A percentile compares a stretch with the other conserved stretches of the same genome.
These are phyloP conservation scores for Myotis planiceps DNA, from an alignment of 2,797 vertebrate species.

Conservation along the genomic window DNA sequence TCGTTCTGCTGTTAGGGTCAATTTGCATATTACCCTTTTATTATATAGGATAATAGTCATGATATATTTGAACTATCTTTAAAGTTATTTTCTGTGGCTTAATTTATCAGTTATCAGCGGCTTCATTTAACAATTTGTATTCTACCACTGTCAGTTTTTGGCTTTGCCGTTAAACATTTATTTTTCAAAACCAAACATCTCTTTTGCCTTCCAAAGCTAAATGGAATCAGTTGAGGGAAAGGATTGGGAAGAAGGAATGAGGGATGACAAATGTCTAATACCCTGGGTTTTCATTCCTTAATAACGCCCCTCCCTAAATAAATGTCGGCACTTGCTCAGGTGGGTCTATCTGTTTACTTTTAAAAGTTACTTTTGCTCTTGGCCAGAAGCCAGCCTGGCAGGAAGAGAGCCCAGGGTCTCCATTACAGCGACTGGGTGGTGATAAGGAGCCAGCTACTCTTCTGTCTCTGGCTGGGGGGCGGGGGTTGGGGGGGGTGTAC, in stretches of 20 bases:
- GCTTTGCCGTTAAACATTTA: background rate
- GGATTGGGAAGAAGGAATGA: background rate
- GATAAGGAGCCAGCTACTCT: background rate
- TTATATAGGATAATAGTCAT: background rate
- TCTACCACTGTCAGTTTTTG: background rate
- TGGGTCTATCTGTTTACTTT: background rate
- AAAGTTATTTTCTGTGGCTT: background rate
- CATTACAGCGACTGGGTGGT: background rate
- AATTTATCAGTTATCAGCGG: background rate
- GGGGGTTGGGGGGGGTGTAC: background rate
- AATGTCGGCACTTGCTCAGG: background rate
- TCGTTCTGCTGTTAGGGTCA: too few species aligned
- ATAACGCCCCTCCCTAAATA: background rate
- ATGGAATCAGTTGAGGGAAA: background rate
- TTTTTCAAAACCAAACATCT: conserved; percentile 20
- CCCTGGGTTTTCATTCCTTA: background rate
- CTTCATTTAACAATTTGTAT: background rate
- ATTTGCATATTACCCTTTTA: too few species aligned
- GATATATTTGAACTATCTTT: background rate
- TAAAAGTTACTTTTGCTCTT: background rate
- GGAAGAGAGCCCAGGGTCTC: background rate
- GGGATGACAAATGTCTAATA: background rate
- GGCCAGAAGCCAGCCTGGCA: background rate
- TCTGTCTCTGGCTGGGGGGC: background rate
- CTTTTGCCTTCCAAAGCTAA: background rate